These are phyloP conservation scores for Cyclopterus lumpus DNA, from an alignment of 2,797 vertebrate genomes.

Conservation along the genomic window DNA sequence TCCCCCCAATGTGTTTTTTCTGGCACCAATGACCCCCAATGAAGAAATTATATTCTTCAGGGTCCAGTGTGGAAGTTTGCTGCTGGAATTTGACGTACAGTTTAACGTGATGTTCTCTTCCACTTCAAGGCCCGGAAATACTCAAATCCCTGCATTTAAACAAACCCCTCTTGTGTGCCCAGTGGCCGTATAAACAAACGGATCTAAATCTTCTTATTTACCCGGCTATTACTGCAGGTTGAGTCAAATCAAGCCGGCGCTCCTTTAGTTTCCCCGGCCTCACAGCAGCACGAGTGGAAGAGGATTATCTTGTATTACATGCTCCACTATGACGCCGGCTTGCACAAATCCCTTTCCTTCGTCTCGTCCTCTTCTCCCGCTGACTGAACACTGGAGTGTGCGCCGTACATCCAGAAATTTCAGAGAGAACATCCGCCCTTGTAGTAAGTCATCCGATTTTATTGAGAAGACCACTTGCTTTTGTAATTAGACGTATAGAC, in stretches of 20 bases:
- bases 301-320: slow-evolving; percentile 72
- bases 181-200: slow-evolving; percentile 8
- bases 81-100: background rate
- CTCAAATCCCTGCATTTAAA: slow-evolving; percentile 1
- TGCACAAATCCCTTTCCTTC: slow-evolving; percentile 53
- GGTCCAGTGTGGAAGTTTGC: background rate
- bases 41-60: background rate
- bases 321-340: slow-evolving; percentile 56
- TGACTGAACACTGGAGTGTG: slow-evolving; percentile 46
- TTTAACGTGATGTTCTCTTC: background rate
- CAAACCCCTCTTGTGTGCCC: background rate
- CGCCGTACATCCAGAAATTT: slow-evolving; percentile 22
- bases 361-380: slow-evolving; percentile 39
- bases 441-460: slow-evolving; percentile 44
- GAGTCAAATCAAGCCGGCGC: slow-evolving; percentile 34
- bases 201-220: slow-evolving; percentile 37
- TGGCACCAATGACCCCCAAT: background rate
- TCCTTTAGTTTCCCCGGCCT: slow-evolving; percentile 27
- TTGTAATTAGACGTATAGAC: slow-evolving; percentile 56
- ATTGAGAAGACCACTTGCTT: slow-evolving; percentile 40
- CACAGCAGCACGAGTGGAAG: slow-evolving; percentile 45
- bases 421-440: slow-evolving; percentile 51
- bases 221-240: slow-evolving; percentile 56
- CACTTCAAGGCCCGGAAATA: background rate
- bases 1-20: background rate